Evolutionary conservation across 2,797 vertebrate species (phyloP), one percentile per base, ranked within the genome.

Genomic region (Rhinatrema bivittatum): DNA sequence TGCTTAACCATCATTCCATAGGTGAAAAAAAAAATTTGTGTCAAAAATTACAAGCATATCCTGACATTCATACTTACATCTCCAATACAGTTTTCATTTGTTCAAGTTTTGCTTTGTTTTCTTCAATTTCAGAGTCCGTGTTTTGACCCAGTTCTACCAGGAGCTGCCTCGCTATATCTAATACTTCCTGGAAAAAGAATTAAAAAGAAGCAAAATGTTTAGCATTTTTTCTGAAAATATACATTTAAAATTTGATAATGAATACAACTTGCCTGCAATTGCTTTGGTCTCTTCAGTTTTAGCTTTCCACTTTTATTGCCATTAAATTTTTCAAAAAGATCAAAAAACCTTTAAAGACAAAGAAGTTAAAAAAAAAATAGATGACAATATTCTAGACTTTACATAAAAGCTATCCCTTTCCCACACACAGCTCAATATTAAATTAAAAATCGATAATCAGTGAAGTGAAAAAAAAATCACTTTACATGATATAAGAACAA

Each of bases 91-190:
- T 89, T 62, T 92, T 92, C 3, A 92, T 82, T 47, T 92, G 90
- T 51, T 92, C 90, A 56, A 92, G 87, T 60, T 92, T 92, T 46
- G 90, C 76, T 74, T 92, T 91, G 53, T 84, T 91, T 81, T 92
- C 90, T 66, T 92, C 89, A 55, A 92, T 92, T 74, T 92, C 90
- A 30, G 87, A 89, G 62, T 91, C 89, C 38, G 86, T 90, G 49
- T 92, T 92, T 60, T 91, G 88, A 5, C 80, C 87, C 9, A 90
- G 74, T 42, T 92, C 90, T 35, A 78, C 74, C 47, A 92, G 78
- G 37, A 91, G 87, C 9, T 88, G 89, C 29, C 89, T 76, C 46
- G 90, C 80, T 62, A 89, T 92, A 60, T 92, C 89, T 60, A 92
- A 74, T 10, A 92, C 90, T 70, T 92, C 89, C 90, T 92, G 58